Conservation (phyloP, 2,797 vertebrate genomes). For the Lagodon rhomboides region DNA sequence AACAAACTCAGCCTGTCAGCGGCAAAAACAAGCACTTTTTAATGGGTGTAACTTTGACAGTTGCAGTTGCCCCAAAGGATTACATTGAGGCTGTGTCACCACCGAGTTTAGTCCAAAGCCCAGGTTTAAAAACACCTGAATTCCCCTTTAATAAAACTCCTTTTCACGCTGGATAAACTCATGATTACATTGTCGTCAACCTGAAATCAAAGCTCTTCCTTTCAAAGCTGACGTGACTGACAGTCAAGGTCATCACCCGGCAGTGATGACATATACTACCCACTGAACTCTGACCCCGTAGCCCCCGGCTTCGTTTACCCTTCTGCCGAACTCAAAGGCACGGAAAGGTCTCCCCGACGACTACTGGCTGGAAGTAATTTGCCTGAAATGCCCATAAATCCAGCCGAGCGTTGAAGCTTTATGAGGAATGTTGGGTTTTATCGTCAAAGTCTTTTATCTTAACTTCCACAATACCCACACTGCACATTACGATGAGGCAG, state of each 20-base stretch:
- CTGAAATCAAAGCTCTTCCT: constrained; percentile 5
- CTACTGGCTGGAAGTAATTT: constrained; percentile 60
- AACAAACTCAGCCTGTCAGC: too few relatives aligned
- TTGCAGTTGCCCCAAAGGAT: too few relatives aligned
- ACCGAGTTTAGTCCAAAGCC: too few relatives aligned
- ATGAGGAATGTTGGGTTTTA: constrained; percentile 57
- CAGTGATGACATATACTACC: constrained; percentile 18
- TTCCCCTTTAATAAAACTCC: background rate
- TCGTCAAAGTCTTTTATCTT: constrained; percentile 47
- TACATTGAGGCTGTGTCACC: too few relatives aligned
- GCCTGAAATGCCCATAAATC: constrained; percentile 66
- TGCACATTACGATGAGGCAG: constrained; percentile 18
- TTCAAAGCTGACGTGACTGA: constrained; percentile 15
- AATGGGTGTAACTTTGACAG: too few relatives aligned
- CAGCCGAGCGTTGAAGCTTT: constrained; percentile 46
- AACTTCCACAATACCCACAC: constrained; percentile 14
- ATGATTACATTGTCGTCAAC: background rate
- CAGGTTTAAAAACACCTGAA: too few relatives aligned
- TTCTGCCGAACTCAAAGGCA: constrained; percentile 48
- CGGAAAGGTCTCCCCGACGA: constrained; percentile 48
- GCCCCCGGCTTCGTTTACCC: constrained; percentile 50
- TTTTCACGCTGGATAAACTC: background rate
- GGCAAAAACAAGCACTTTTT: too few relatives aligned
- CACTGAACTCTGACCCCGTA: constrained; percentile 46
- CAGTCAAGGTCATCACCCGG: constrained; percentile 40